These are phyloP conservation scores for Tribolium freemani DNA, from an alignment of 2,888 invertebrate species.

Conservation along the genomic window DNA sequence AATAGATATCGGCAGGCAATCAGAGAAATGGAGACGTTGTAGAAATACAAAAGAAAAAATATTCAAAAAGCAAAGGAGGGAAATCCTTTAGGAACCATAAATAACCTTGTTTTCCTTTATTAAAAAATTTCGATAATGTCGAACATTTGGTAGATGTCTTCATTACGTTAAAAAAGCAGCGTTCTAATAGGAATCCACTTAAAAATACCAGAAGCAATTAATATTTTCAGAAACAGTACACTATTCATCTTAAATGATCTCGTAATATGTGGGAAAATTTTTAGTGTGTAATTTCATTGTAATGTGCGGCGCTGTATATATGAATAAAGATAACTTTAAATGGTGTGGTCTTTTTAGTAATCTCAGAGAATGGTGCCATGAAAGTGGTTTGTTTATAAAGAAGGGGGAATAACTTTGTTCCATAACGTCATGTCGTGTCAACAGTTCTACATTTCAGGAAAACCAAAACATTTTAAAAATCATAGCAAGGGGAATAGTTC, in stretches of 20 bases:
- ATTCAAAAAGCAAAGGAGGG: conserved; percentile 27
- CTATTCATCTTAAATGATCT: conserved; percentile 40
- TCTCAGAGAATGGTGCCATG: conserved; percentile 15
- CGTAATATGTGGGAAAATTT: conserved; percentile 45
- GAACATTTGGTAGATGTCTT: conserved; percentile 3
- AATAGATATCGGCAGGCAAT: conserved; percentile 52
- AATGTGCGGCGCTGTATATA: conserved; percentile 10
- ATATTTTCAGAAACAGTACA: conserved; percentile 44
- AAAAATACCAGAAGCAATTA: conserved; percentile 38
- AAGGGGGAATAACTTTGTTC: not conserved
- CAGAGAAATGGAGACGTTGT: conserved; percentile 46
- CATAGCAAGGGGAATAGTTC: not conserved
- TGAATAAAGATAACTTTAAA: conserved; percentile 24
- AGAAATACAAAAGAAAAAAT: conserved; percentile 43
- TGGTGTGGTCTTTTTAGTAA: conserved; percentile 16
- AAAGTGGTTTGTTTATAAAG: conserved; percentile 20
- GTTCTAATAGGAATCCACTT: conserved; percentile 34
- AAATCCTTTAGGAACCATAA: conserved; percentile 19
- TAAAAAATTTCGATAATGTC: conserved; percentile 3
- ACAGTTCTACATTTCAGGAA: not conserved
- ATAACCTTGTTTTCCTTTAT: conserved; percentile 28
- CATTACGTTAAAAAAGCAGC: not conserved
- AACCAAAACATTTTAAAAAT: not conserved
- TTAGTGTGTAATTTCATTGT: conserved; percentile 34
- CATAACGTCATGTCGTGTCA: not conserved